Evolutionary conservation across 2,888 invertebrate genomes (phyloP), one percentile per base, ranked within the genome.

Genomic region (Calephelis perditalis): DNA sequence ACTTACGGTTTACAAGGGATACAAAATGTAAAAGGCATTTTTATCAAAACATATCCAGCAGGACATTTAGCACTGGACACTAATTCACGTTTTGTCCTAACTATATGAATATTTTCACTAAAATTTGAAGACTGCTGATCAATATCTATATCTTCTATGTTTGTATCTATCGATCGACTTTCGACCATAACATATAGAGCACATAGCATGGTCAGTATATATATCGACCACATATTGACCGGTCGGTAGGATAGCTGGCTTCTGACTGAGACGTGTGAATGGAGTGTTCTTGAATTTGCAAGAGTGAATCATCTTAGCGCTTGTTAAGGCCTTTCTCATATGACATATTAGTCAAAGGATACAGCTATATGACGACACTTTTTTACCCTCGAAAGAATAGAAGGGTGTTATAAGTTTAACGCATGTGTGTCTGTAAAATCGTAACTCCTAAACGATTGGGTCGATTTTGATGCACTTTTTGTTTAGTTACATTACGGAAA

Each of bases 1-100:
- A 49, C 49, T 49, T 49, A 49, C 49, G 49, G 26, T 49, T 49
- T 49, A 9, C 49, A 49, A 49, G 49, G 49, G 5, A 49, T 15
- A 49, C 49, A 49, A 5, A 49, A 49, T 9, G 15, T 7, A 49
- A 49, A 49, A 26, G 15, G 49, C 49, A 49, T 49, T 15, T 7
- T 7, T 49, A 49, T 26, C 9, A 2, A 26, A 10, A 9, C 26
- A 7, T 49, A 49, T 15, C 49, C 49, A 5, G 8, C 3, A 9
- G 49, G 49, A 26, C 49, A 49, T 12, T 49, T 49, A 10, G 4
- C 8, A 15, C 26, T 10, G 15, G 26, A 8, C 5, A 49, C 5
- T 49, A 49, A 3, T 26, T 10, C 49, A 9, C 49, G 49, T 49
- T 26, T 49, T 9, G 49, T 49, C 26, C 49, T 49, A 5, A 49